Evolutionary conservation across 2,888 invertebrate genomes (phyloP), one percentile per base, ranked within the genome.

Genomic region (Mythimna ferrago): DNA sequence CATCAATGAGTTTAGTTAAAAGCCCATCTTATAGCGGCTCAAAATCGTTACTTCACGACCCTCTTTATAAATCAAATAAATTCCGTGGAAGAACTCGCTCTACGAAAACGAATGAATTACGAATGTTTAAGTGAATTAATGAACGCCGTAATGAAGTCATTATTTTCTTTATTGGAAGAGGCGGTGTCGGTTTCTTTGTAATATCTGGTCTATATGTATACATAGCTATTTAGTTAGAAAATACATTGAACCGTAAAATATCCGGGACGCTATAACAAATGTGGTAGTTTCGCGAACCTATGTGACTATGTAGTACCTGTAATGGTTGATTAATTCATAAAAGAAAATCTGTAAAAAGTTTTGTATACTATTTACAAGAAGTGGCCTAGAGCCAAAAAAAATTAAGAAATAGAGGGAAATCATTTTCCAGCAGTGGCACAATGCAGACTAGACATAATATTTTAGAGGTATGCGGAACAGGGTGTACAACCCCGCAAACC

Each of bases 41-140:
- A 32, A 14, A n/a, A 19, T 16, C 53, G 76, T 54, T 62, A 71
- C 58, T 56, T 51, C 41, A 41, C 60, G 76, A 74, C 81, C 75
- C 76, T 80, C 80, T 66, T 75, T 62, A 62, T 75, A 67, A 79
- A 80, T 80, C 65, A 84, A 84, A 81, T 70, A 81, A 80, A 71
- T 74, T 61, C 70, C 32, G n/a, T 64, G 64, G 57, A 80, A 84
- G 51, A 71, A 70, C 56, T 76, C 32, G n/a, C 35, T 53, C 16
- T 54, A 57, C 32, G 54, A 58, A 82, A 71, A 56, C 58, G 66
- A 80, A 80, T 61, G 57, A 84, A 80, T 83, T 57, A 75, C 64
- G 64, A 84, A 81, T 84, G 66, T 84, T 68, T 67, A 38, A 84
- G 62, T 75, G 76, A 84, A 76, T 70, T 81, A 84, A 81, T 84